Evolutionary conservation across 37 sponge, comb jelly and placozoan species (phyloP), one percentile per base, ranked within the genome.

Genomic region (Theonella swinhoei): DNA sequence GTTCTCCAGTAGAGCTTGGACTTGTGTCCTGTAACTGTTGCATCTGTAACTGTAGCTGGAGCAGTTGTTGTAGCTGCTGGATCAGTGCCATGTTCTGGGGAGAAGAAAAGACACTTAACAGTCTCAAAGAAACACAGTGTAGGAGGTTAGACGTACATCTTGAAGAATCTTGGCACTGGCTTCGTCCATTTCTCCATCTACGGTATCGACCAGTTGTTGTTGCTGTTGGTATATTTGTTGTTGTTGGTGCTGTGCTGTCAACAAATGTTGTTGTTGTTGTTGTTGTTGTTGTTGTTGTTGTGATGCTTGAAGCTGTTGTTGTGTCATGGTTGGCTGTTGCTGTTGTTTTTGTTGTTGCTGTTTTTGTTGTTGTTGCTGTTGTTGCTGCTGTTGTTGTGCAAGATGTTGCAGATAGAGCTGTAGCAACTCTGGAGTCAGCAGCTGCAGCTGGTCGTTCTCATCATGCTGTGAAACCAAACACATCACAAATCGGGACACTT

Each of bases 361-460:
- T n/a, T n/a, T n/a, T n/a, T n/a, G n/a, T n/a, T n/a, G n/a, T n/a
- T n/a, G n/a, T n/a, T 47, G n/a, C n/a, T 47, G 54, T 47, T 47
- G 54, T 47, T 47, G 58, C 54, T 74, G 58, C 30, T 25, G 75
- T n/a, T 90, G 91, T 40, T 90, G 86, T 35, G 62, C 20, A 26
- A 87, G 40, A 42, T 86, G 88, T 26, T 85, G 87, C 40, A 91
- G 78, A 34, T 83, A 86, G 25, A 82, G 32, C 75, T 91, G 91
- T 8, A 91, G 78, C 1, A 86, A 4, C 24, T 91, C 88, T 0
- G 88, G 88, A 24, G 82, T 74, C 68, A 87, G 24, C 23, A 81
- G 47, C 74, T 86, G 87, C 9, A 86, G 54, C 17, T 76, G 77
- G 5, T 76, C 77, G 4, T 54, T 60, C 72, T 86, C 87, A 26